Conservation (phyloP, 2,113 vertebrate species). For the Amblyornis subalaris region DNA sequence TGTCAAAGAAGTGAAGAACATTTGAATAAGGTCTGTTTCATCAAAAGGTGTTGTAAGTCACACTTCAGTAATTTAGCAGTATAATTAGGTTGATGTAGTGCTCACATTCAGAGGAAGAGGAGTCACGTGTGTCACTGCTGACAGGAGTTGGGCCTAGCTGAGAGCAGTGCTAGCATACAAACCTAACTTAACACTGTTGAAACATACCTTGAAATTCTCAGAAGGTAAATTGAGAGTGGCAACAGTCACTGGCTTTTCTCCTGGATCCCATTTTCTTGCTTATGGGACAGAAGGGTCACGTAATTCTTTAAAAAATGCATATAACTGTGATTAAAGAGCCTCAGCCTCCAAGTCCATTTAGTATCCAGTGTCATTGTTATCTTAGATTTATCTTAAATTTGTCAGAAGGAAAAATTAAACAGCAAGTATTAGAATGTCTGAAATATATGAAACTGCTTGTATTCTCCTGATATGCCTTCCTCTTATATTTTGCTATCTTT, state of each 20-base stretch:
- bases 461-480: background rate
- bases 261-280: background rate
- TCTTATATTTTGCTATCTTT: background rate
- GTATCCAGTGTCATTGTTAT: background rate
- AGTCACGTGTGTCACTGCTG: background rate
- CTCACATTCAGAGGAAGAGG: background rate
- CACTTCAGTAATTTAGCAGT: background rate
- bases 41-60: background rate
- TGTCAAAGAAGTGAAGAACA: background rate
- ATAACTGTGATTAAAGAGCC: background rate
- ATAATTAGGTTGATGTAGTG: background rate
- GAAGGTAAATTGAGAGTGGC: background rate
- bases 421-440: background rate
- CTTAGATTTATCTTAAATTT: background rate
- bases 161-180: background rate
- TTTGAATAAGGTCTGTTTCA: background rate
- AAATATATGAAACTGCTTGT: background rate
- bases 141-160: background rate
- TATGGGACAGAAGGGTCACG: no score
- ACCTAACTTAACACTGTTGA: background rate
- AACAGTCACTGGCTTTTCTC: background rate
- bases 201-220: accelerated
- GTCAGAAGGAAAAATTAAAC: background rate
- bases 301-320: background rate
- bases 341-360: background rate